phyloP scores from a whole-genome alignment of 2,888 invertebrate species.

The Ectemnius continuus region DNA sequence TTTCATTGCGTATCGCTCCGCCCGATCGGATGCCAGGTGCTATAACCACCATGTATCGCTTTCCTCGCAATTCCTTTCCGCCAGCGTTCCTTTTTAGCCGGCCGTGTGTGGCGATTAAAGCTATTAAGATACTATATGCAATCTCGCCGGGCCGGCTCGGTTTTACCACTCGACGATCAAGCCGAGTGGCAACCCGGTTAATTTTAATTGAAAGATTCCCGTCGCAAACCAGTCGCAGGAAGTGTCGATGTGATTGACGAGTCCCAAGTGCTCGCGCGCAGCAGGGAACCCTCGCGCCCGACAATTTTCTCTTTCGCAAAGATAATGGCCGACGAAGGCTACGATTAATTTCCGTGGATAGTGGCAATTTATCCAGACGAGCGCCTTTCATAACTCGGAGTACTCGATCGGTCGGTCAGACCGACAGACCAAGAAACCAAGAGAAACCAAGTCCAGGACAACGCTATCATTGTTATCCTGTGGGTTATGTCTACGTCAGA shows the following conservation, averaged over 20 bases:
- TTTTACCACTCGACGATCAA: background rate
- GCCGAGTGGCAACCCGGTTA: background rate
- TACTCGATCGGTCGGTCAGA: slow-evolving; percentile 14
- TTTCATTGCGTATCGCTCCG: slow-evolving; percentile 13
- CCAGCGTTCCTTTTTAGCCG: background rate
- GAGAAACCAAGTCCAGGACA: slow-evolving; percentile 53
- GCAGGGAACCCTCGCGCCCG: too few relatives aligned
- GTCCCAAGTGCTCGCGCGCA: too few relatives aligned
- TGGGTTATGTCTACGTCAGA: slow-evolving; percentile 35
- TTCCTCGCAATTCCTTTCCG: background rate
- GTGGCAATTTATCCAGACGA: too few relatives aligned
- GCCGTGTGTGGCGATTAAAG: background rate
- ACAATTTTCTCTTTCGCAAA: too few relatives aligned
- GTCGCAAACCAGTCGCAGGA: slow-evolving; percentile 3
- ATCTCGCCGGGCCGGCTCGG: background rate
- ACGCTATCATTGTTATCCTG: slow-evolving; percentile 70
- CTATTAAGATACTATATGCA: slow-evolving; percentile 2
- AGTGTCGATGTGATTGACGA: background rate
- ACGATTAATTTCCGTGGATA: too few relatives aligned
- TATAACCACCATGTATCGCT: background rate
- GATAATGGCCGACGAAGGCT: too few relatives aligned
- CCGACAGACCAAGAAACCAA: slow-evolving; percentile 20
- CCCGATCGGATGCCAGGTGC: slow-evolving; percentile 20
- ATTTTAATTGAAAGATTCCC: slow-evolving; percentile 4
- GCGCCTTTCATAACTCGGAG: background rate